A percentile compares a stretch with the other conserved stretches of the same genome.
These are phyloP conservation scores for Amblyopsis rosae DNA, from an alignment of 2,113 vertebrate genomes.

Conservation along the genomic window DNA sequence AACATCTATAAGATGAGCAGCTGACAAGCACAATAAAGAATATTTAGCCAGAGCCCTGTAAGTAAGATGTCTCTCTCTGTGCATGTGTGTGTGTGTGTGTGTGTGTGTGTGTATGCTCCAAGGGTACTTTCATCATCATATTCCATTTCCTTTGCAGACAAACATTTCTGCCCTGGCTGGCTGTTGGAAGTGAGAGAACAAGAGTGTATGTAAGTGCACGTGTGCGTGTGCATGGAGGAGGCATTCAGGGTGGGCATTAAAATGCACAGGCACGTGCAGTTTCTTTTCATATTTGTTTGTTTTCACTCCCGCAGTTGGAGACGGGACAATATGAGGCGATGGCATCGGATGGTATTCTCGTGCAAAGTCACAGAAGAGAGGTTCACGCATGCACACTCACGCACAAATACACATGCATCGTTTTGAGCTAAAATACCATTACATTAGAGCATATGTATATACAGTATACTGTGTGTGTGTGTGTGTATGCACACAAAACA, in stretches of 20 bases:
- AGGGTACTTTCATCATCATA: slow-evolving; percentile 77
- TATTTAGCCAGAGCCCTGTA: slow-evolving; percentile 43
- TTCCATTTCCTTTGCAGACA: slow-evolving; percentile 74
- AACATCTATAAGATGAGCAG: no score
- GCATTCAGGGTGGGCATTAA: slow-evolving; percentile 43
- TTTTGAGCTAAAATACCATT: no score
- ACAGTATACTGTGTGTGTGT: no score
- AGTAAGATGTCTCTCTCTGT: slow-evolving; percentile 52
- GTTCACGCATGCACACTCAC: slow-evolving; percentile 17
- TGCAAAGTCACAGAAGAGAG: slow-evolving; percentile 37
- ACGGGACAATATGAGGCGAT: slow-evolving; percentile 29
- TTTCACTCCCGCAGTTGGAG: slow-evolving; percentile 27
- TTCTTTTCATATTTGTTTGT: slow-evolving; percentile 56
- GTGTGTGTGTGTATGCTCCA: slow-evolving; percentile 48
- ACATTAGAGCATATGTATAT: no score
- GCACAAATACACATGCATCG: slow-evolving; percentile 3
- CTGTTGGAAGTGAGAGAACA: slow-evolving; percentile 59
- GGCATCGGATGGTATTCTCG: slow-evolving; percentile 40
- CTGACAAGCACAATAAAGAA: no score
- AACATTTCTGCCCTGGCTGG: slow-evolving; percentile 62
- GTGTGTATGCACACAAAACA: slow-evolving; percentile 8
- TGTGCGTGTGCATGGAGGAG: not conserved
- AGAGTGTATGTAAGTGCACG: slow-evolving; percentile 31
- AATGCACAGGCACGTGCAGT: slow-evolving; percentile 43
- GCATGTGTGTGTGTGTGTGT: not conserved